Conservation (phyloP, 1,140 invertebrate species). For the Ostrea edulis region DNA sequence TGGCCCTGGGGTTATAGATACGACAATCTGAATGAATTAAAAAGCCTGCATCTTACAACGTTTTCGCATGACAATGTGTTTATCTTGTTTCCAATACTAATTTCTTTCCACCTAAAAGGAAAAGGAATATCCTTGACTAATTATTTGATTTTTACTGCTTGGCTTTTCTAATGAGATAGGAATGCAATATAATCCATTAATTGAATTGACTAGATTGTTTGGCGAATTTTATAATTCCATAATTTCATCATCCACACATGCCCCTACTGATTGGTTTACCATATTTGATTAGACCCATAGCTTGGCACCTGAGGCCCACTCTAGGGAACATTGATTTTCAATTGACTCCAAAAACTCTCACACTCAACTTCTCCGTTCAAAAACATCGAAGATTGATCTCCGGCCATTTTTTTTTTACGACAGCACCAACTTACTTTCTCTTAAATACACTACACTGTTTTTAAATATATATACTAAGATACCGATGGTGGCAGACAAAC, state of each 20-base stretch:
- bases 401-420: neutral
- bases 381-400: neutral
- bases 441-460: neutral
- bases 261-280: slow-evolving; percentile 8
- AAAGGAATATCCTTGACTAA: neutral
- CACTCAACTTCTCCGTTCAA: slow-evolving; percentile 1
- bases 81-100: neutral
- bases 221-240: slow-evolving; percentile 32
- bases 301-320: slow-evolving; percentile 21
- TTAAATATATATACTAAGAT: no score
- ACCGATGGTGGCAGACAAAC: no score
- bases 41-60: neutral
- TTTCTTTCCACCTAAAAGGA: neutral
- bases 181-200: slow-evolving; percentile 27
- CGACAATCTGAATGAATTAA: neutral
- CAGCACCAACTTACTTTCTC: neutral
- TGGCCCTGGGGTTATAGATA: no score
- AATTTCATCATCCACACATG: slow-evolving; percentile 34
- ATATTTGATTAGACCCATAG: slow-evolving; percentile 31
- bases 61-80: neutral
- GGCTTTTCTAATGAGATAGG: slow-evolving; percentile 10
- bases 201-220: slow-evolving; percentile 30
- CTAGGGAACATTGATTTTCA: slow-evolving; percentile 27
- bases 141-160: slow-evolving; percentile 6
- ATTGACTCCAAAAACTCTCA: slow-evolving; percentile 16